Evolutionary conservation across 2,113 vertebrate genomes (phyloP).

Genomic region (Lophotis ruficrista): DNA sequence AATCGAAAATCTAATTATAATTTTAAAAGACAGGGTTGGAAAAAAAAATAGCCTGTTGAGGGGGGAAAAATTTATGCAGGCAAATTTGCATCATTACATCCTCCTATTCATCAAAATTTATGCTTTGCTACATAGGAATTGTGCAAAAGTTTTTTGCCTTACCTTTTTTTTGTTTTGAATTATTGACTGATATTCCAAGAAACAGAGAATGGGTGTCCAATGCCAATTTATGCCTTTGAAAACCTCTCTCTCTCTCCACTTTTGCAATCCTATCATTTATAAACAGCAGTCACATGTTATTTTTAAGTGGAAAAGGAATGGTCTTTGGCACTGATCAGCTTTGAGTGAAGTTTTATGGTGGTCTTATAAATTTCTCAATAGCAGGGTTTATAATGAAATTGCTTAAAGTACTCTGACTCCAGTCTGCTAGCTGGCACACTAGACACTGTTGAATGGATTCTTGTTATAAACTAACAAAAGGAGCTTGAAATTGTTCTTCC

Average conservation of each 20-base stretch:
- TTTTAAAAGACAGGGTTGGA: neutral
- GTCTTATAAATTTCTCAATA: constrained; percentile 44
- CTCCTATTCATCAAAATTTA: neutral
- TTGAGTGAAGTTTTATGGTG: constrained; percentile 34
- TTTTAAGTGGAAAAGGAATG: constrained; percentile 52
- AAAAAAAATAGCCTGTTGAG: neutral
- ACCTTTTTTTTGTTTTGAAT: neutral
- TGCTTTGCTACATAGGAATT: neutral
- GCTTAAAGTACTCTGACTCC: neutral
- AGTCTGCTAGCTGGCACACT: neutral
- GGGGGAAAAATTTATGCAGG: neutral
- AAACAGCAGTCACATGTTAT: neutral
- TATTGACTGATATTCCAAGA: neutral
- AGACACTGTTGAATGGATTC: neutral
- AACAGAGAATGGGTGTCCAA: neutral
- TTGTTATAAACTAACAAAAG: neutral
- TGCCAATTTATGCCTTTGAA: neutral
- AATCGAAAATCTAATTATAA: constrained; percentile 5
- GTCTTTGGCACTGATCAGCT: constrained; percentile 28
- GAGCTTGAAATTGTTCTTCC: neutral
- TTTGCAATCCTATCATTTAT: neutral
- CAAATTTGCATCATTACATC: neutral
- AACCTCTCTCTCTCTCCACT: neutral
- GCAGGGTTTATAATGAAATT: constrained; percentile 44
- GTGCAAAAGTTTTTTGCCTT: neutral